Evolutionary conservation across 2,888 invertebrate species (phyloP), one percentile per base, ranked within the genome.

Genomic region (Oeneis ivallda): DNA sequence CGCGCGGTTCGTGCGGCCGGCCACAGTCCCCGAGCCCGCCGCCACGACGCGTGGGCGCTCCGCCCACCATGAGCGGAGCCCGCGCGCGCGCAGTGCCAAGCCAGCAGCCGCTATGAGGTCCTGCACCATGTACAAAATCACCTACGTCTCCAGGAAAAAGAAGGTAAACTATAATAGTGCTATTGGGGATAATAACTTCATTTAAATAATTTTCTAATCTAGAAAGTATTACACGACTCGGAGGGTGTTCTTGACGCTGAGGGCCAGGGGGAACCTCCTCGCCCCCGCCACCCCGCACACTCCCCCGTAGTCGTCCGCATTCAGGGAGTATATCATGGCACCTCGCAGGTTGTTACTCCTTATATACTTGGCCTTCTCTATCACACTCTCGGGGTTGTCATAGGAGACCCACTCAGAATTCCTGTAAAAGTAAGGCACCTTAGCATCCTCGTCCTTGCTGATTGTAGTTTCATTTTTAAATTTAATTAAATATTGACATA

Each of bases 271-370:
- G 64, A 81, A 80, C 62, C 72, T 74, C 1, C 64, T 65, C 34
- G 64, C 53, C 17, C 70, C 74, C 8, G 62, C 50, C 19, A 76
- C 72, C 34, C 71, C 71, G 78, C 96, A 96, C 17, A 83, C 79
- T 5, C 93, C 94, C 62, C 86, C 89, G 80, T 93, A 94, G 83
- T 98, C 97, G 80, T 98, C 98, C 1, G 94, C 93, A 79, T 97
- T 97, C 32, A 98, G 87, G 10, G 96, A 95, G 85, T 95, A 96
- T 66, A 97, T 90, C 97, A 97, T 97, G 6, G 95, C 95, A 41
- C 98, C 98, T 57, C 95, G 95, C 73, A 96, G 93, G 43, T 93
- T 89, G 58, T 93, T 90, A 8, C 92, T 86, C 76, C 92, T 93
- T 1, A 96, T 93, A 82, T 92, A 96, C 67, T 92, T 86, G 0